phyloP scores from a whole-genome alignment of 1,140 invertebrate species.

The Pissodes strobi region DNA sequence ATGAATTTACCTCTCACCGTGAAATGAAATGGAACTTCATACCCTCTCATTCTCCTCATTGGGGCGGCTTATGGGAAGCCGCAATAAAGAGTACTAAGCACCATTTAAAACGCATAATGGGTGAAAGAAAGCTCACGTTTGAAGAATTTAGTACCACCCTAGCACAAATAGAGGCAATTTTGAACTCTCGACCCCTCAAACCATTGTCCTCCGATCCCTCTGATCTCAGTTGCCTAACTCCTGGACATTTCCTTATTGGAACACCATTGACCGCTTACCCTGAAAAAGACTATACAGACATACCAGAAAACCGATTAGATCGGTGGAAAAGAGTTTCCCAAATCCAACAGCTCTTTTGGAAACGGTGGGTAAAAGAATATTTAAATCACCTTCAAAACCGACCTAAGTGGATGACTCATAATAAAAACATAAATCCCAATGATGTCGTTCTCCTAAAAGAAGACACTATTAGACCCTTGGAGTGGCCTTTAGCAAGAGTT shows the following conservation, averaged over 20 bases:
- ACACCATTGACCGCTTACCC: conserved; percentile 34
- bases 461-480: conserved; percentile 48
- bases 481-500: conserved; percentile 52
- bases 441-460: too few species aligned
- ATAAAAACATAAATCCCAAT: conserved; percentile 13
- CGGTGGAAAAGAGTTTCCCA: conserved; percentile 33
- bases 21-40: conserved; percentile 52
- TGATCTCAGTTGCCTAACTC: conserved; percentile 45
- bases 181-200: conserved; percentile 49
- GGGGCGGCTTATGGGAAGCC: conserved; percentile 54
- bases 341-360: conserved; percentile 47
- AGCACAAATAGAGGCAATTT: conserved; percentile 40
- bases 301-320: conserved; percentile 38
- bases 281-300: conserved; percentile 15
- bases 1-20: too few species aligned
- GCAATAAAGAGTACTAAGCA: conserved; percentile 29
- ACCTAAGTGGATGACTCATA: conserved; percentile 41
- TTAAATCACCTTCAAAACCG: too few species aligned
- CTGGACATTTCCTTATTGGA: conserved; percentile 55
- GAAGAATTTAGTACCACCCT: conserved; percentile 45
- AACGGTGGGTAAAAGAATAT: conserved; percentile 47
- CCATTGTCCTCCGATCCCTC: conserved; percentile 39
- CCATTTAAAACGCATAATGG: conserved; percentile 26
- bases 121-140: conserved; percentile 41
- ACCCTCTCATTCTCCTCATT: too few species aligned